Evolutionary conservation across 1,140 invertebrate genomes (phyloP).

Genomic region (Gryllus bimaculatus): DNA sequence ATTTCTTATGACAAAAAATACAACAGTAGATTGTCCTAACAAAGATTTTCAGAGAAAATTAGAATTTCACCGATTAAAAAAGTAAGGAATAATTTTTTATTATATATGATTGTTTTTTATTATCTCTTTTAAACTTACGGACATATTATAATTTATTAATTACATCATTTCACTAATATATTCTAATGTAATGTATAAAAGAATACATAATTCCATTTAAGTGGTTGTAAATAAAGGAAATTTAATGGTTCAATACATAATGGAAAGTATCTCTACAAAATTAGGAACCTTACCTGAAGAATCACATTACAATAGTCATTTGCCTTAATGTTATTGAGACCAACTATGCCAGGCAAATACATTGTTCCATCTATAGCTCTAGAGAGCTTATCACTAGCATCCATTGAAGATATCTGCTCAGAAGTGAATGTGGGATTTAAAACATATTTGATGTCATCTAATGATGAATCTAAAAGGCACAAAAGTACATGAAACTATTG

Average conservation of each 20-base stretch:
- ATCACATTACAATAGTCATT: slow-evolving; percentile 99
- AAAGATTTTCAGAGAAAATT: not conserved
- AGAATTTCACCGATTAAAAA: too few relatives aligned
- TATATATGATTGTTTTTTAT: too few relatives aligned
- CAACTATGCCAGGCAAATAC: slow-evolving; percentile 93
- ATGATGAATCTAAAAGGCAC: slow-evolving; percentile 71
- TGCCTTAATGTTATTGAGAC: slow-evolving; percentile 98
- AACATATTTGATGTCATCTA: slow-evolving; percentile 99
- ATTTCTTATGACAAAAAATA: not conserved
- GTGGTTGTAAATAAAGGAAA: too few relatives aligned
- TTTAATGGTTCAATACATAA: too few relatives aligned
- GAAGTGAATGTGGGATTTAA: slow-evolving; percentile 92
- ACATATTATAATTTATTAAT: too few relatives aligned
- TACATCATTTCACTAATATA: too few relatives aligned
- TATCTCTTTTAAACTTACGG: too few relatives aligned
- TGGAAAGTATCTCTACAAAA: not conserved
- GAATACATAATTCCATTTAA: too few relatives aligned
- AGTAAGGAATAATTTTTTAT: too few relatives aligned
- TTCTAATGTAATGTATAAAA: too few relatives aligned
- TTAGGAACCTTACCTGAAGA: slow-evolving; percentile 59
- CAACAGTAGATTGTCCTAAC: not conserved
- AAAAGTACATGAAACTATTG: not conserved
- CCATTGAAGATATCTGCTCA: slow-evolving; percentile 70
- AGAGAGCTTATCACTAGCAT: slow-evolving; percentile 76
- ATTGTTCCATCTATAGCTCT: slow-evolving; percentile 93